Evolutionary conservation across 2,888 invertebrate genomes (phyloP).

Genomic region (Iphiclides podalirius): DNA sequence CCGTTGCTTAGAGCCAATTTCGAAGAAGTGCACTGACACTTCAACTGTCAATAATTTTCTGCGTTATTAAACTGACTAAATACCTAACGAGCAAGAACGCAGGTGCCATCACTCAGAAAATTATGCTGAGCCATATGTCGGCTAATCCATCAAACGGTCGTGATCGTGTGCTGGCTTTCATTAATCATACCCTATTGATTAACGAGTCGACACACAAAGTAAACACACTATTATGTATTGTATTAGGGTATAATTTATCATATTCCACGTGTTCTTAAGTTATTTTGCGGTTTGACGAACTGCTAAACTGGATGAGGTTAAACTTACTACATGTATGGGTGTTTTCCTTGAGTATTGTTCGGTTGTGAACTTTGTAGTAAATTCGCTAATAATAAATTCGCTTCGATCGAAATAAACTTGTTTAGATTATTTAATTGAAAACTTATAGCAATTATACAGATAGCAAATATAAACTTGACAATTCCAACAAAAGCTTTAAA

Average conservation of each 20-base stretch:
- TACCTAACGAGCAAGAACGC: constrained; percentile 49
- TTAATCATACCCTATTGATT: constrained; percentile 78
- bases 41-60: too few species aligned
- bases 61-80: constrained; percentile 11
- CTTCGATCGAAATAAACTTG: too few species aligned
- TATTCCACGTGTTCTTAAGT: constrained; percentile 7
- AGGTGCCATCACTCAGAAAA: constrained; percentile 70
- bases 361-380: too few species aligned
- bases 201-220: constrained; percentile 72
- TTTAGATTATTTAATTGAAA: too few species aligned
- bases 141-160: constrained; percentile 77
- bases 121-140: constrained; percentile 75
- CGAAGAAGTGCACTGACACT: too few species aligned
- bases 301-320: background rate
- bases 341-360: background rate
- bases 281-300: constrained; percentile 16
- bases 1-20: too few species aligned
- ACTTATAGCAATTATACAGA: too few species aligned
- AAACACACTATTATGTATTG: constrained; percentile 33
- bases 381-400: too few species aligned
- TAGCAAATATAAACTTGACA: too few species aligned
- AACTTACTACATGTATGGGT: background rate
- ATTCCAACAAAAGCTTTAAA: background rate
- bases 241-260: constrained; percentile 19
- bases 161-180: constrained; percentile 59